Percentiles rank a stretch among this genome's conserved stretches.
These are phyloP conservation scores for Bombus confusus DNA, from an alignment of 1,140 invertebrate genomes.

Conservation along the genomic window DNA sequence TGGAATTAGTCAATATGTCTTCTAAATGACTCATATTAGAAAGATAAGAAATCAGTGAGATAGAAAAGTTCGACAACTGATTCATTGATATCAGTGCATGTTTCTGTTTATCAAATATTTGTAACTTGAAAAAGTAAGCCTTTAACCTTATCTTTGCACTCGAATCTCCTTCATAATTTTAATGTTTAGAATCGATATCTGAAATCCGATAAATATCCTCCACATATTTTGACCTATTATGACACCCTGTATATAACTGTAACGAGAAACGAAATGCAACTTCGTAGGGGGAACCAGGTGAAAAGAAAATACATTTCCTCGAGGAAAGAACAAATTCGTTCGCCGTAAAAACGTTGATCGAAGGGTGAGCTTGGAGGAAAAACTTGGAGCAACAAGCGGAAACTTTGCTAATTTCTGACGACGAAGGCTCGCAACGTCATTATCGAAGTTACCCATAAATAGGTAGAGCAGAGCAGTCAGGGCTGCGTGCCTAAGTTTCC, in stretches of 20 bases:
- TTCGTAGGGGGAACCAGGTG: not conserved
- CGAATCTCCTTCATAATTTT: not conserved
- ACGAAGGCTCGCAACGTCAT: constrained; percentile 40
- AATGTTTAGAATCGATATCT: not conserved
- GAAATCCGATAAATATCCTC: no score
- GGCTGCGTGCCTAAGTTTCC: constrained; percentile 32
- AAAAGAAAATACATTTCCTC: not conserved
- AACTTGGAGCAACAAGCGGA: not conserved
- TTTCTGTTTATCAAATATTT: no score
- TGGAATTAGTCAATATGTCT: no score
- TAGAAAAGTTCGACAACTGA: no score
- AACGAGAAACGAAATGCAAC: not conserved
- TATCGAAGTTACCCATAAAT: constrained; percentile 41
- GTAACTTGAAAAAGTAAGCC: no score
- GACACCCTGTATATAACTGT: not conserved
- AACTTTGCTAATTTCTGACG: constrained; percentile 33
- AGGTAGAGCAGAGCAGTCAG: not conserved
- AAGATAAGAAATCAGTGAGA: no score
- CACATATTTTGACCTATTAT: not conserved
- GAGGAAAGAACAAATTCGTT: not conserved
- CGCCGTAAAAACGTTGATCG: not conserved
- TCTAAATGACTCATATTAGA: no score
- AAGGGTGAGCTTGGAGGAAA: not conserved
- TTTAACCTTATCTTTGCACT: no score
- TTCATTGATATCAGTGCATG: no score